Evolutionary conservation across 2,113 vertebrate genomes (phyloP).

Genomic region (Rhinopomastus cyanomelas): DNA sequence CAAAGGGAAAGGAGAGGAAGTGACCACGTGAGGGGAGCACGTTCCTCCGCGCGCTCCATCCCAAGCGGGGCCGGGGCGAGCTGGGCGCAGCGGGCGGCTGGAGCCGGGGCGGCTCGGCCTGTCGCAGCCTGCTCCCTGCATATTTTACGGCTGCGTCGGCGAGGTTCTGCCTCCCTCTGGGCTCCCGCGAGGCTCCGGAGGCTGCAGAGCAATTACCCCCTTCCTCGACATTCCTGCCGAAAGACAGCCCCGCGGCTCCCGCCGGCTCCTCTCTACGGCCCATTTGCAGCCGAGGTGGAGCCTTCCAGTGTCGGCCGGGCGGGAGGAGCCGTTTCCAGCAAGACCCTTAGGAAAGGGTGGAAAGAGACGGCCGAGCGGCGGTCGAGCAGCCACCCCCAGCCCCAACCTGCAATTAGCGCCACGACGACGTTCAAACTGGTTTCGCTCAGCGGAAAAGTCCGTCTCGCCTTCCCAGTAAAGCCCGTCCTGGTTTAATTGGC

Average conservation of each 20-base stretch:
- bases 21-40: not conserved
- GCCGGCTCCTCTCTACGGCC: not conserved
- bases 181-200: not conserved
- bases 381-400: not conserved
- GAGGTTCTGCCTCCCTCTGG: not conserved
- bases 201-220: not conserved
- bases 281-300: accelerated
- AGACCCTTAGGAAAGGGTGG: accelerated
- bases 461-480: not conserved
- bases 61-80: not conserved
- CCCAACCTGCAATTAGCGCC: not conserved
- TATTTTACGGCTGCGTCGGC: not conserved
- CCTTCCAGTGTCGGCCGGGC: accelerated
- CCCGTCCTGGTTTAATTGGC: conserved; percentile 2
- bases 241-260: not conserved
- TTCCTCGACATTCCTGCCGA: not conserved
- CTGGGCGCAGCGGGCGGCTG: not conserved
- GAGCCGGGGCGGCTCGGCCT: not conserved
- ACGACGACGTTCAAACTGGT: not conserved
- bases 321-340: not conserved
- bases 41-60: not conserved
- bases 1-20: too few species aligned
- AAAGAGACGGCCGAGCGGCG: not conserved
- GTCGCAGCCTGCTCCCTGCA: not conserved
- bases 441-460: not conserved